Percentiles rank a stretch among this genome's conserved stretches.
phyloP scores from a whole-genome alignment of 92 coral and sea anemone genomes.

The Palythoa grandis region DNA sequence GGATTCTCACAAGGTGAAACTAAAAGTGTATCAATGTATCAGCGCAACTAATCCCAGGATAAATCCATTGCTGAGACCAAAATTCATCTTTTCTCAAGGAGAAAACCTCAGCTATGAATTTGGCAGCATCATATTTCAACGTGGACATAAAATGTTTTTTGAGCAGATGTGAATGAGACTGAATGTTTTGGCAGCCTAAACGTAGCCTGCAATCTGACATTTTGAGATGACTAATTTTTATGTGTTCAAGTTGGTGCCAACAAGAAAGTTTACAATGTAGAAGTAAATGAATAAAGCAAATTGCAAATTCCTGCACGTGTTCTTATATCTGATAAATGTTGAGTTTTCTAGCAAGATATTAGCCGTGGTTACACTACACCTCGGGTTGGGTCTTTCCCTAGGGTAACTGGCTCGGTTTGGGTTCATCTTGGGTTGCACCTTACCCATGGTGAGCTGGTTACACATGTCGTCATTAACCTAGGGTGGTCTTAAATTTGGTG shows the following conservation, averaged over 20 bases:
- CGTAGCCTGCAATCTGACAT: background rate
- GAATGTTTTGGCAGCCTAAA: background rate
- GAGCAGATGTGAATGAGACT: background rate
- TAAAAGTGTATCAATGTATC: background rate
- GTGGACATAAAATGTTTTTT: background rate
- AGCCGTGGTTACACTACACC: constrained; percentile 55
- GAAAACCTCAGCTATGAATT: background rate
- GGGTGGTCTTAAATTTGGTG: constrained; percentile 1
- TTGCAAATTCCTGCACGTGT: background rate
- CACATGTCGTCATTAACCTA: constrained; percentile 9
- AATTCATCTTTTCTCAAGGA: background rate
- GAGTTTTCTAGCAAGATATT: background rate
- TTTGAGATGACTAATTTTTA: background rate
- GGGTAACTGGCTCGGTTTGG: constrained; percentile 48
- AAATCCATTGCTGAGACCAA: background rate
- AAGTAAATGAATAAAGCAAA: background rate
- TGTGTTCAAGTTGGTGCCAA: background rate
- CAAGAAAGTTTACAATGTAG: background rate
- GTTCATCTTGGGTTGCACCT: no score
- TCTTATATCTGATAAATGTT: background rate
- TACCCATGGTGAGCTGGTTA: no score
- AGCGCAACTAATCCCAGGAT: background rate
- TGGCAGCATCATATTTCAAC: background rate
- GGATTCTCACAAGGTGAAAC: background rate
- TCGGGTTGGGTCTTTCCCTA: constrained; percentile 52